Conservation (phyloP, 2,797 vertebrate species). For the Chrysocyon brachyurus region DNA sequence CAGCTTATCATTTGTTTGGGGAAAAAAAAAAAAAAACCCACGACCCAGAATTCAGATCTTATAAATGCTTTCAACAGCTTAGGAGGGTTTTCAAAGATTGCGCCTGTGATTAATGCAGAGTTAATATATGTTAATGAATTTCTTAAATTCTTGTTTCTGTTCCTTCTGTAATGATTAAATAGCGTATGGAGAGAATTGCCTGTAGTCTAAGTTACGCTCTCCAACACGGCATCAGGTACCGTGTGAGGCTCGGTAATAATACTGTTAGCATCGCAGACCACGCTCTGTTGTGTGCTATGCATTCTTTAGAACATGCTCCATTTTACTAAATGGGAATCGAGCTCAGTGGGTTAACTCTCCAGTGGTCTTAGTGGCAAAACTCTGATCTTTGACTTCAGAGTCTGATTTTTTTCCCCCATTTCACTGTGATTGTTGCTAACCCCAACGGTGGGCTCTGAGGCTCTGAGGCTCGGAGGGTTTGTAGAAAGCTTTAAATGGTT, state of each 20-base stretch:
- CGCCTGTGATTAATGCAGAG: background rate
- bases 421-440: background rate
- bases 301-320: background rate
- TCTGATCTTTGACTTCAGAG: background rate
- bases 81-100: background rate
- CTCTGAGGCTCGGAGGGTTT: background rate
- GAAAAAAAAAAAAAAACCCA: accelerated
- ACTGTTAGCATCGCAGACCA: background rate
- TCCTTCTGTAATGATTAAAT: background rate
- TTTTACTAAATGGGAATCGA: background rate
- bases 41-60: background rate
- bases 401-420: background rate
- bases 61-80: conserved; percentile 53
- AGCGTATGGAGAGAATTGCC: background rate
- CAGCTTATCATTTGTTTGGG: background rate
- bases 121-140: conserved; percentile 35
- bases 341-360: background rate
- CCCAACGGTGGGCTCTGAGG: background rate
- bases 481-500: background rate
- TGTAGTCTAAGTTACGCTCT: background rate
- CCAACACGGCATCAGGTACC: background rate
- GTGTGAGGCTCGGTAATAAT: background rate
- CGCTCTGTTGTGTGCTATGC: background rate
- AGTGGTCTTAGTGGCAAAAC: background rate
- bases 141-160: background rate